Evolutionary conservation across 2,888 invertebrate species (phyloP), one percentile per base, ranked within the genome.

Genomic region (Ferdinandea cuprea): DNA sequence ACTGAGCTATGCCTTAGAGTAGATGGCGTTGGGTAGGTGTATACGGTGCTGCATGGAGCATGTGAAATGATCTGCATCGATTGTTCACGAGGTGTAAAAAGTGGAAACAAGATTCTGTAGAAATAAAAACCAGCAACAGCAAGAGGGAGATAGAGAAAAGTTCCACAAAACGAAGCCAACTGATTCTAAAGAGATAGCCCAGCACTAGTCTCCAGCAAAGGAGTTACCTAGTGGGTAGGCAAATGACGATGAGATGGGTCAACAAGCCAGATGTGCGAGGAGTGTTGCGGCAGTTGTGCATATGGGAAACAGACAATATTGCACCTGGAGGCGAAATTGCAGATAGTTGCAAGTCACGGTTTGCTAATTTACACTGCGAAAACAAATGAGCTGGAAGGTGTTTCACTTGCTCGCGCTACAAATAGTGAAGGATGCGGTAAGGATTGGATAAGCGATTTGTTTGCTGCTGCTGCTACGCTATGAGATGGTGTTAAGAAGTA

Each of bases 71-170:
- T 83, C 83, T 78, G 40, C 78, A 83, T 83, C 83, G 83, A 83
- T 83, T 83, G 83, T 78, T 83, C 78, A 83, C 78, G 78, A 83
- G 78, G 83, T 83, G 83, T 83, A 83, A 83, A 83, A 78, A 78
- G 50, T 72, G 28, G 50, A 83, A 83, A 83, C 83, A 78, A 83
- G 83, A 83, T 78, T 83, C 78, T 19, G 42, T 11, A 56, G 61
- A 78, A 83, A 83, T 73, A 72, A 77, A 78, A 81, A 30, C 44
- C 25, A 80, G 63, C 21, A 5, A 8, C n/a, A n/a, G n/a, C n/a
- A n/a, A 61, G 35, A 11, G 63, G 30, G 17, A 42, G 17, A 52
- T 19, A 42, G 17, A 52, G 30, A 42, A 19, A 50, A 25, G 44
- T 44, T 19, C 40, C 40, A 72, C 69, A 71, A 81, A 74, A 69